Base-by-base conservation (phyloP, 1,140 invertebrate genomes). In the Leptonema lineaticorne region DNA sequence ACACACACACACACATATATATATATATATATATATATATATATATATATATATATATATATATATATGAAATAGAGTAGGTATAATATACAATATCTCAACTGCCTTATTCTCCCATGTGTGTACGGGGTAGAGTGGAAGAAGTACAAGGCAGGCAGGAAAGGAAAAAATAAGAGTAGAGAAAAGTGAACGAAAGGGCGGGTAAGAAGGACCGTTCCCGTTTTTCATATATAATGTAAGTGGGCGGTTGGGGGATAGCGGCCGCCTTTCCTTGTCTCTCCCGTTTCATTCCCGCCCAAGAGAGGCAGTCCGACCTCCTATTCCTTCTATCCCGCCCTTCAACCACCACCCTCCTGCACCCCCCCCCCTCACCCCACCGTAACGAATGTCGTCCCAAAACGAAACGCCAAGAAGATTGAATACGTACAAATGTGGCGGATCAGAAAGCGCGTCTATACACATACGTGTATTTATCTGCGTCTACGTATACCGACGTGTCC, bases 381-480 rank as follows among this genome's bases (percentile, higher is more conserved):
- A 68, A 67, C 71, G 71, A 73, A 73, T 73, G 71, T 73, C 71
- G 71, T 67, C 66, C 68, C 65, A 73, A 73, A 73, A 73, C 71
- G 71, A 69, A 73, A 73, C 68, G 68, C 71, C 65, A 56, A 73
- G 71, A 73, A 73, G 71, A 73, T 73, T 73, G 71, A 73, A 73
- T 73, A 73, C 71, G 71, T 73, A 73, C 71, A 73, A 73, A 73
- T 73, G 71, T 73, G 71, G 68, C 68, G 71, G 71, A 73, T 73
- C 71, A 73, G 68, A 73, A 73, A 70, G 68, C 71, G 68, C 71
- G 45, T 46, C 68, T 69, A 69, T 69, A 72, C 65, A 72, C 16
- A 9, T 41, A 41, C 37, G 37, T 11, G 11, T 24, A 50, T 50
- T 22, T 50, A 50, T 22, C 1, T 11, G 9, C 11, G 5, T 50